Conservation (phyloP, 2,113 vertebrate species). For the Geococcyx californianus region DNA sequence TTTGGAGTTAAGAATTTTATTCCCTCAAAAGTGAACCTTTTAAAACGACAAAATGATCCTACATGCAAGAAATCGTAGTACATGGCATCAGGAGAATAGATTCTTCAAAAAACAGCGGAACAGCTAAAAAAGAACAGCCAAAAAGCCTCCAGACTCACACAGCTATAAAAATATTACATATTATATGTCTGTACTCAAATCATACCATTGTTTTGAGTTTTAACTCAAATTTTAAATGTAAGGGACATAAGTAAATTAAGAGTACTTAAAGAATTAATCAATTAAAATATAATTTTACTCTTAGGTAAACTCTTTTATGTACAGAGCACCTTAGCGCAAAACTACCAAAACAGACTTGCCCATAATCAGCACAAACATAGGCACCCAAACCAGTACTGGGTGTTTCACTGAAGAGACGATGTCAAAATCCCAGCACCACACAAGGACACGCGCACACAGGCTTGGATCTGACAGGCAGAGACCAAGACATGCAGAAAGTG, state of each 20-base stretch:
- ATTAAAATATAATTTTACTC: not conserved
- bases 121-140: not conserved
- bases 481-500: not conserved
- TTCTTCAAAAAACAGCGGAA: not conserved
- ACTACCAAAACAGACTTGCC: not conserved
- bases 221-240: not conserved
- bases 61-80: not conserved
- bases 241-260: not conserved
- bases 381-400: not conserved
- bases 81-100: not conserved
- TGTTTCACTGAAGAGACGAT: not conserved
- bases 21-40: not conserved
- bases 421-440: not conserved
- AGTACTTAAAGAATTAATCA: not conserved
- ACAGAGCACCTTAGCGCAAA: not conserved
- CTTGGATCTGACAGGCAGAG: not conserved
- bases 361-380: not conserved
- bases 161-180: not conserved
- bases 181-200: not conserved
- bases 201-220: not conserved
- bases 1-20: slow-evolving; percentile 4
- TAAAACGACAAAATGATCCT: not conserved
- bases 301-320: not conserved
- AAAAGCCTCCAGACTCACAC: not conserved
- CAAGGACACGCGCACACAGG: not conserved